Evolutionary conservation across 2,113 vertebrate genomes (phyloP).

Genomic region (Colaptes auratus): DNA sequence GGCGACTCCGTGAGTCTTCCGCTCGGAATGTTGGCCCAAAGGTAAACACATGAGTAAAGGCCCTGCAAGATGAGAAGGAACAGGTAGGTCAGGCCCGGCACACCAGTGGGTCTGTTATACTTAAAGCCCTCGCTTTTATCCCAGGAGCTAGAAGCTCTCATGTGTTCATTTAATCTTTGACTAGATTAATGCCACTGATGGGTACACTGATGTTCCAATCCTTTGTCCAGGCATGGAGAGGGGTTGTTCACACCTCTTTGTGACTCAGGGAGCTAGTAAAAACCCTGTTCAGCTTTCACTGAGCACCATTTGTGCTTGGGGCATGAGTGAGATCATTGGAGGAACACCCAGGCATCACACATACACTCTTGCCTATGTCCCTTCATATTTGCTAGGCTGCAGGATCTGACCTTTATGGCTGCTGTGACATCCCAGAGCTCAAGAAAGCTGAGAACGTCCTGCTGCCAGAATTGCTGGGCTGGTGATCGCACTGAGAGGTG

Average conservation of each 20-base stretch:
- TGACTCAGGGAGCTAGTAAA: not conserved
- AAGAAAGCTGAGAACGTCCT: not conserved
- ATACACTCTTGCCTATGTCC: accelerated
- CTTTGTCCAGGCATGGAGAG: not conserved
- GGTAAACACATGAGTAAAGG: constrained; percentile 90
- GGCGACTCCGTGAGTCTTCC: constrained; percentile 93
- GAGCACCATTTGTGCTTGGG: not conserved
- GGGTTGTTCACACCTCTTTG: not conserved
- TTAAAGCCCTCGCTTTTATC: not conserved
- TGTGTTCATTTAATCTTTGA: not conserved
- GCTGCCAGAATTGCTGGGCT: not conserved
- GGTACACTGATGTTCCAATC: accelerated
- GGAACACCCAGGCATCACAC: accelerated
- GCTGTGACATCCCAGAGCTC: not conserved
- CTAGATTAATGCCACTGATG: not conserved
- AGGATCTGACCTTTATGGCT: not conserved
- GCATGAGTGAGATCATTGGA: not conserved
- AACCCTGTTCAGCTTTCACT: not conserved
- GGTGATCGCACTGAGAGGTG: not conserved
- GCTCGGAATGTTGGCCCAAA: constrained; percentile 95
- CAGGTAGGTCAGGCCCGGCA: not conserved
- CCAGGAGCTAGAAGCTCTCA: not conserved
- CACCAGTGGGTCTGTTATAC: not conserved
- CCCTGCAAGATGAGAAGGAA: constrained; percentile 76
- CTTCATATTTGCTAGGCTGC: not conserved